Base-by-base conservation (phyloP, 2,888 invertebrate genomes). In the Parthenolecanium corni region DNA sequence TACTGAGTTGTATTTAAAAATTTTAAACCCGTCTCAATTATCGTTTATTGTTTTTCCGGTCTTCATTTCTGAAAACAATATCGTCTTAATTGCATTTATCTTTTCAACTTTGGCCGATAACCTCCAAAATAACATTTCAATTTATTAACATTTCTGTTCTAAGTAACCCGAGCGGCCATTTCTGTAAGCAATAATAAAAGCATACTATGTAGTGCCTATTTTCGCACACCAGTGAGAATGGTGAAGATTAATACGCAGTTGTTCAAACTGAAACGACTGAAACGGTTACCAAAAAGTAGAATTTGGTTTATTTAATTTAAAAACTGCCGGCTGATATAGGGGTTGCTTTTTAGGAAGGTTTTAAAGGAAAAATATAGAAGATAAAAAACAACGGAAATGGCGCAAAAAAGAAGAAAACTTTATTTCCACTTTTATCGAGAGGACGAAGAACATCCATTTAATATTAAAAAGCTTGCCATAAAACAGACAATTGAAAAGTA, bases 401-500 rank as follows among this genome's bases (percentile, higher is more conserved):
- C n/a, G 18, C 9, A 51, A 40, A 31, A 61, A 36, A 61, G 51
- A 20, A 49, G 25, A 61, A 14, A 21, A 61, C 47, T 49, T 49
- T 51, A 49, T 49, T 61, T 49, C 38, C 23, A 61, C 21, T 61
- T 61, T 61, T 61, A 61, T 51, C 31, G 12, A 49, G 38, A 18
- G 11, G 51, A 61, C 61, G 61, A 51, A 61, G 20, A 49, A n/a
- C 38, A 23, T 38, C 61, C 61, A 61, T 61, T 49, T 38, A 61
- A 61, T 61, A 61, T 61, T 61, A 31, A 61, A 49, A 61, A 61
- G 38, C 38, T 49, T 23, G 61, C 61, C 47, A 31, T 61, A 61
- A 61, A 61, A 61, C 47, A 47, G 61, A 61, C 61, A 61, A 49
- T 61, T 51, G 61, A 61, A 61, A 61, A 61, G 61, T 61, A 61